phyloP scores from a whole-genome alignment of 2,113 vertebrate species.

The Poeciliopsis retropinna region DNA sequence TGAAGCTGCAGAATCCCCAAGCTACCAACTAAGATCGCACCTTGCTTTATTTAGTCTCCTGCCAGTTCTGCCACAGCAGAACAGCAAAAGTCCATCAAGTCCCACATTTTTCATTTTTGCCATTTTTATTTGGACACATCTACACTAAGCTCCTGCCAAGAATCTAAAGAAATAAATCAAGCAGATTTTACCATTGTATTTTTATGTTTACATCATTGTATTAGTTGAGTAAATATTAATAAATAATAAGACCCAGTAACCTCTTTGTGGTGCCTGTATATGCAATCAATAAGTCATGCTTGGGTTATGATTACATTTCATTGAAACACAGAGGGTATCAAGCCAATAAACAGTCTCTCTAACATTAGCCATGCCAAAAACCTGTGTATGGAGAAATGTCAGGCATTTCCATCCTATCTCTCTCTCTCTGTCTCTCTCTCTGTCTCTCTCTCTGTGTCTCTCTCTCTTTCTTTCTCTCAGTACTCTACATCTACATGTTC shows the following conservation, averaged over 20 bases:
- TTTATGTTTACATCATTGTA: slow-evolving; percentile 49
- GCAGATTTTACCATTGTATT: slow-evolving; percentile 41
- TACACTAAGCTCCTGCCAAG: slow-evolving; percentile 22
- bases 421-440: background rate
- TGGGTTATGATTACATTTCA: slow-evolving; percentile 71
- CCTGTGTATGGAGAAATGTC: slow-evolving; percentile 56
- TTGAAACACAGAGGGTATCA: slow-evolving; percentile 55
- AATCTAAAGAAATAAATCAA: slow-evolving; percentile 47
- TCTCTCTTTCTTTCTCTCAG: background rate
- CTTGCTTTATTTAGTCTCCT: slow-evolving; percentile 19
- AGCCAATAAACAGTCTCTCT: slow-evolving; percentile 66
- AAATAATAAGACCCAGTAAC: slow-evolving; percentile 50
- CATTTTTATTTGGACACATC: slow-evolving; percentile 52
- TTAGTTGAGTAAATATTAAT: slow-evolving; percentile 56
- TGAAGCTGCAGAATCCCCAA: slow-evolving; percentile 20
- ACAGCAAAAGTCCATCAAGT: slow-evolving; percentile 6
- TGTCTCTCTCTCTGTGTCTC: background rate
- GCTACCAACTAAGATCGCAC: slow-evolving; percentile 20
- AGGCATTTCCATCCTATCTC: slow-evolving; percentile 52
- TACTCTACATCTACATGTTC: background rate
- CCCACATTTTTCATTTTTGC: slow-evolving; percentile 36
- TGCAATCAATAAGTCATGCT: slow-evolving; percentile 67
- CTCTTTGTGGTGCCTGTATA: slow-evolving; percentile 51
- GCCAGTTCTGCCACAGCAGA: slow-evolving; percentile 9
- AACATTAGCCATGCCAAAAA: slow-evolving; percentile 59